Evolutionary conservation across 2,113 vertebrate genomes (phyloP).

Genomic region (Bucco capensis): DNA sequence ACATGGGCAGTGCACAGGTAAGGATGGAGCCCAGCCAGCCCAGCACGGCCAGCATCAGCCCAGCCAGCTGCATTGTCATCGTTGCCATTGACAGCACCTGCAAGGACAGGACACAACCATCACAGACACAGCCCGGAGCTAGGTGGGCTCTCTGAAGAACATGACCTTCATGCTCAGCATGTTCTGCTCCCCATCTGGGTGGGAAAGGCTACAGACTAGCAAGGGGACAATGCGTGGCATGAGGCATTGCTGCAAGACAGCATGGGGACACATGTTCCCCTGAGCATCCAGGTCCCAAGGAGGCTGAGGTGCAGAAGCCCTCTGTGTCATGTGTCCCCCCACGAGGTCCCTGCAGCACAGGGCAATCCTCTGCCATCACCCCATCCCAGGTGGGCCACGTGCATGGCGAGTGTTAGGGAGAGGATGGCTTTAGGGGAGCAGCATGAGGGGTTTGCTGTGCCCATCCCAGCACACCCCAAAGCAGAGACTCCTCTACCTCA

Average conservation of each 20-base stretch:
- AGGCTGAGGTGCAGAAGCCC: background rate
- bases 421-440: background rate
- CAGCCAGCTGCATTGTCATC: conserved; percentile 71
- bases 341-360: background rate
- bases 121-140: background rate
- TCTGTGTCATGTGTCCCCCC: fast-evolving
- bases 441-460: background rate
- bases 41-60: conserved; percentile 53
- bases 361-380: background rate
- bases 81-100: conserved; percentile 40
- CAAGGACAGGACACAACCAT: background rate
- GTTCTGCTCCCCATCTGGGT: background rate
- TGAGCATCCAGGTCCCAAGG: background rate
- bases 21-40: conserved; percentile 79
- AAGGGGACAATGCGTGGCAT: too few relatives aligned
- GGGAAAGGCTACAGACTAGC: background rate
- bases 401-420: background rate
- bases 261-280: background rate
- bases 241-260: background rate
- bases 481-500: background rate
- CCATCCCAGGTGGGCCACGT: background rate
- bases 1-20: conserved; percentile 81
- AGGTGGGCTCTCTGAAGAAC: too few relatives aligned
- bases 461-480: background rate
- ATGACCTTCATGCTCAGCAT: fast-evolving